Base-by-base conservation (phyloP, 1,140 invertebrate species). In the Hypsibius dujardini region DNA sequence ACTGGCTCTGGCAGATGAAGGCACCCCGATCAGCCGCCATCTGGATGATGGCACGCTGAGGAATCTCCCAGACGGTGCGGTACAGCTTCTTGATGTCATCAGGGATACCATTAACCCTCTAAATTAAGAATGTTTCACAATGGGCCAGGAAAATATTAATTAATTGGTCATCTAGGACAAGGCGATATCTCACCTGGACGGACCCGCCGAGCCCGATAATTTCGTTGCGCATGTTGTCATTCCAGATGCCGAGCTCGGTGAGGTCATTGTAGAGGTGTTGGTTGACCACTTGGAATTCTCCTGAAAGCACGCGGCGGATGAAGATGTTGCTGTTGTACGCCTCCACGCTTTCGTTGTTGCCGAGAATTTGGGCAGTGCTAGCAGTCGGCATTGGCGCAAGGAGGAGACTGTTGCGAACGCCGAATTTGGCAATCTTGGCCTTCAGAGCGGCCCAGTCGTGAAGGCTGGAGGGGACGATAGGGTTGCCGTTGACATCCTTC, bases 31-130 rank as follows among this genome's bases (percentile, higher is more conserved):
- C 96, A 1, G 92, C 93, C 46, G 95, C 92, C 95, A 98, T 98
- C 79, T 97, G 86, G 47, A 99, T 86, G 1, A 97, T 86, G 1
- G 84, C 85, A 78, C 93, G 95, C 72, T 98, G 94, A 0, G 90
- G 87, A 70, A 99, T 92, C 81, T 99, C 96, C 96, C 95, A 98
- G 0, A 97, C 93, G 1, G 95, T 99, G 81, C 95, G 95, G 78
- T 98, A 98, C 2, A 98, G 82, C 3, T 85, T 84, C 78, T 95
- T 92, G 14, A 98, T 81, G 72, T 96, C 85, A 73, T 88, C 83
- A 0, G 95, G 94, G 77, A 99, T 95, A 59, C 81, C 81, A 40
- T 86, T 85, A 75, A 98, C 92, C 74, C 87, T 85, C 84, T 97
- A 76, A 59, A 72, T 12, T 69, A 47, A 7, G 12, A 79, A 76